Evolutionary conservation across 2,888 invertebrate species (phyloP).

Genomic region (Ochropleura plecta): DNA sequence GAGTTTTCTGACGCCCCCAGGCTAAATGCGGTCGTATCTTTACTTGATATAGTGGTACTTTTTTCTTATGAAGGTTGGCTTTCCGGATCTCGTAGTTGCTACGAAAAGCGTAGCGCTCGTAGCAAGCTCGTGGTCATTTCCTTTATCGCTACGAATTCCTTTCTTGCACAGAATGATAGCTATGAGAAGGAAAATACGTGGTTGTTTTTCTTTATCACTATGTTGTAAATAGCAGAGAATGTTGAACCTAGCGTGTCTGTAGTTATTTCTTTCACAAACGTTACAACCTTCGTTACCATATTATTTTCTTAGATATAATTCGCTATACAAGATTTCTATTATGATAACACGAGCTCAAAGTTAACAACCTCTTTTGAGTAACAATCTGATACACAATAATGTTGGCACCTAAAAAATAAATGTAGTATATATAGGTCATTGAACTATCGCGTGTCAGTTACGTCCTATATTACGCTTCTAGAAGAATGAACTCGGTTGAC

Average conservation of each 20-base stretch:
- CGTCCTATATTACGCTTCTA: slow-evolving; percentile 4
- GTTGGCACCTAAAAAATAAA: slow-evolving; percentile 16
- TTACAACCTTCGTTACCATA: slow-evolving; percentile 41
- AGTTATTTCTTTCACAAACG: slow-evolving; percentile 31
- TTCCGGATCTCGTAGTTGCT: slow-evolving; percentile 39
- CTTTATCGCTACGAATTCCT: slow-evolving; percentile 30
- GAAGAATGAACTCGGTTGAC: slow-evolving; percentile 4
- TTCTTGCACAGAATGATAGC: slow-evolving; percentile 24
- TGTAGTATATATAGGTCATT: slow-evolving; percentile 37
- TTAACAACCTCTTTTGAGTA: slow-evolving; percentile 53
- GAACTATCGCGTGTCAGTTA: slow-evolving; percentile 45
- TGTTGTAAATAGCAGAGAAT: slow-evolving; percentile 6
- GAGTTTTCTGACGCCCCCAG: slow-evolving; percentile 2
- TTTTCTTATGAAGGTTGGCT: slow-evolving; percentile 21
- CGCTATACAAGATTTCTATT: slow-evolving; percentile 47
- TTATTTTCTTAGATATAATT: slow-evolving; percentile 54
- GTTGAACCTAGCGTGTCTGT: slow-evolving; percentile 48
- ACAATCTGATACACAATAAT: slow-evolving; percentile 29
- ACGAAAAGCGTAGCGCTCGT: slow-evolving; percentile 54
- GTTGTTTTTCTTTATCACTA: slow-evolving; percentile 1
- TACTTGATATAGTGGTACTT: slow-evolving; percentile 1
- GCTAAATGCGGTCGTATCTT: slow-evolving; percentile 25
- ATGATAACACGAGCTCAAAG: slow-evolving; percentile 48
- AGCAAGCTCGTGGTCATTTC: slow-evolving; percentile 38
- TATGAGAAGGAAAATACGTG: neutral